Percentiles rank a stretch among this genome's conserved stretches.
Evolutionary conservation across 1,140 invertebrate species (phyloP).

Genomic region (Aradophagus sp.): DNA sequence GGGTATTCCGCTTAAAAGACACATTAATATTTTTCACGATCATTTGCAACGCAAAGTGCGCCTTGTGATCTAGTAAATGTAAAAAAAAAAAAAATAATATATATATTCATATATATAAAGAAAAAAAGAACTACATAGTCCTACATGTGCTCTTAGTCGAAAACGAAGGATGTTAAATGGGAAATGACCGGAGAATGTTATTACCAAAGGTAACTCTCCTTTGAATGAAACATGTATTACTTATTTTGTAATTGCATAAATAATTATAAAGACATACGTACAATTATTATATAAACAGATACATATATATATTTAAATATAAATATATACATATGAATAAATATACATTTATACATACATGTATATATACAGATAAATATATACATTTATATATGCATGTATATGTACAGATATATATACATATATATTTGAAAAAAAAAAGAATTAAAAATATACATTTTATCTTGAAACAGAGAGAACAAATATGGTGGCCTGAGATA

Average conservation of each 20-base stretch:
- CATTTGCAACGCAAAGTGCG: constrained; percentile 42
- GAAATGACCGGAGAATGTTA: constrained; percentile 20
- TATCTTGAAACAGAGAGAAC: constrained; percentile 30
- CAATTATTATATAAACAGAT: constrained; percentile 33
- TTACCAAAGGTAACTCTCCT: constrained; percentile 19
- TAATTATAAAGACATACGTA: constrained; percentile 38
- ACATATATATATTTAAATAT: constrained; percentile 31
- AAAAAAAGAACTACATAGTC: constrained; percentile 36
- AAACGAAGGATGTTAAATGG: constrained; percentile 22
- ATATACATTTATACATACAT: constrained; percentile 34
- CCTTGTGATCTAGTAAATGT: constrained; percentile 50
- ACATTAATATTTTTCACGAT: constrained; percentile 23
- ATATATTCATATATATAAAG: no score
- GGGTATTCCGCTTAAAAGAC: constrained; percentile 18
- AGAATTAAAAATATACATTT: constrained; percentile 24
- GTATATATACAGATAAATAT: constrained; percentile 31
- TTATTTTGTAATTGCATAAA: constrained; percentile 49
- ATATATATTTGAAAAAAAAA: constrained; percentile 17
- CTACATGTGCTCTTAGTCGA: constrained; percentile 49
- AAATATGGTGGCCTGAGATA: constrained; percentile 42
- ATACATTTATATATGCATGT: constrained; percentile 30
- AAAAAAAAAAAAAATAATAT: constrained; percentile 21
- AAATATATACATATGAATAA: constrained; percentile 31
- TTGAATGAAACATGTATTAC: constrained; percentile 40
- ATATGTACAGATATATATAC: constrained; percentile 27